These are phyloP conservation scores for Hemaris fuciformis DNA, from an alignment of 2,888 invertebrate species.

Conservation along the genomic window DNA sequence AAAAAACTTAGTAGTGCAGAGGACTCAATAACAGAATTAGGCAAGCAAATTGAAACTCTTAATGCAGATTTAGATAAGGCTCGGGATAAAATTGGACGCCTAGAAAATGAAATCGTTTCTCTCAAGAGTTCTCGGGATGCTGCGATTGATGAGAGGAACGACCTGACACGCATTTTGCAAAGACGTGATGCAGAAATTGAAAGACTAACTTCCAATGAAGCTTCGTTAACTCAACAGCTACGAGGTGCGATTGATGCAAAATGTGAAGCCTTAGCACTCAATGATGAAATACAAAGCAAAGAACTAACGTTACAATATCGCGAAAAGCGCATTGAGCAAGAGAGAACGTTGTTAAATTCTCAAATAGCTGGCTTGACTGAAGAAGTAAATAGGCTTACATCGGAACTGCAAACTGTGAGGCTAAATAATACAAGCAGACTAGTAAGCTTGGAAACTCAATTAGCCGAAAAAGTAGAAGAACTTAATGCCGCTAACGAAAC, in stretches of 20 bases:
- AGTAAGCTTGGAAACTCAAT: conserved; percentile 86
- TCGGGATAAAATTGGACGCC: conserved; percentile 82
- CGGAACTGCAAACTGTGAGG: conserved; percentile 88
- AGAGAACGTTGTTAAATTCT: conserved; percentile 87
- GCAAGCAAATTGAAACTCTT: conserved; percentile 83
- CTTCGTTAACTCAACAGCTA: conserved; percentile 86
- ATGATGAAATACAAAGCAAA: conserved; percentile 90
- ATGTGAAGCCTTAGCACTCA: conserved; percentile 90
- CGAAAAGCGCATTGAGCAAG: conserved; percentile 92
- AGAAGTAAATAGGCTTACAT: conserved; percentile 89
- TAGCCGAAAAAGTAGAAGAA: conserved; percentile 91
- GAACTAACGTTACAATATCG: conserved; percentile 90
- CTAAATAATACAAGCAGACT: conserved; percentile 84
- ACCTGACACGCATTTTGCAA: conserved; percentile 86
- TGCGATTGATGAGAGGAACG: conserved; percentile 88
- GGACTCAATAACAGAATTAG: conserved; percentile 84
- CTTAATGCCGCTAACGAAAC: conserved; percentile 86
- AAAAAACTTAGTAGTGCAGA: conserved; percentile 83
- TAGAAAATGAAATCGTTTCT: conserved; percentile 85
- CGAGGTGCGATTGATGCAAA: conserved; percentile 89
- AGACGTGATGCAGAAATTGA: conserved; percentile 88
- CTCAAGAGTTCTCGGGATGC: conserved; percentile 86
- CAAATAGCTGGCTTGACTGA: conserved; percentile 90
- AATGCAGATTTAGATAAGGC: conserved; percentile 84
- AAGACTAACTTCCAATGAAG: conserved; percentile 85